Base-by-base conservation (phyloP, 2,888 invertebrate genomes). In the Callimorpha dominula region DNA sequence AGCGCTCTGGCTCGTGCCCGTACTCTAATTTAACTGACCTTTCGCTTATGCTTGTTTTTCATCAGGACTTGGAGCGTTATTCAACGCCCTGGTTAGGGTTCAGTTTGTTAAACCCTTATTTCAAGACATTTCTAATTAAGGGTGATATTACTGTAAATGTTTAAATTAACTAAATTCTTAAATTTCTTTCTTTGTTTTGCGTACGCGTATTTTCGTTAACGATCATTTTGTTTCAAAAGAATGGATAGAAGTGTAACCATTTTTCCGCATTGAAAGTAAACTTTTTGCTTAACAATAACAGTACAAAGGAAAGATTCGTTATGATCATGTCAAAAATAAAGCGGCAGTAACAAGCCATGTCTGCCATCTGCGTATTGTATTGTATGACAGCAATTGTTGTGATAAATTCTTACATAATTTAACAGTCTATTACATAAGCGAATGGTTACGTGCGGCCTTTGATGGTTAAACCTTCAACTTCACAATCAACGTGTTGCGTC, bases 1-100 rank as follows among this genome's bases (percentile, higher is more conserved):
- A 31, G 12, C 57, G 57, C 65, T 40, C 12, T 14, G 54, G 14
- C 46, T 43, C 43, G 46, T 31, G 49, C 49, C 20, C 1, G 46
- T 70, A 63, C 72, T 70, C 49, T 71, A 73, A 78, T 77, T 74
- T 65, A 57, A 72, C 57, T 62, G 68, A 68, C 68, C 60, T 68
- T 57, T 31, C 77, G 71, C 49, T 75, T 71, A 46, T 71, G 78
- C 75, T 75, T 71, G 70, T 75, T 79, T 75, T 75, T 74, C 75
- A 71, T 76, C 50, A 81, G 40, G 31, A 76, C 65, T 80, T 73
- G 31, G 65, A 78, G 72, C 65, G 72, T 73, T 67, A 68, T 72
- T 73, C 64, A 66, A 72, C 62, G 4, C 49, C 60, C 65, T 74
- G 64, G 69, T 68, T 70, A 69, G 64, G 73, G 67, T 73, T 71